phyloP scores from a whole-genome alignment of 2,113 vertebrate genomes.

The Serilophus lunatus region DNA sequence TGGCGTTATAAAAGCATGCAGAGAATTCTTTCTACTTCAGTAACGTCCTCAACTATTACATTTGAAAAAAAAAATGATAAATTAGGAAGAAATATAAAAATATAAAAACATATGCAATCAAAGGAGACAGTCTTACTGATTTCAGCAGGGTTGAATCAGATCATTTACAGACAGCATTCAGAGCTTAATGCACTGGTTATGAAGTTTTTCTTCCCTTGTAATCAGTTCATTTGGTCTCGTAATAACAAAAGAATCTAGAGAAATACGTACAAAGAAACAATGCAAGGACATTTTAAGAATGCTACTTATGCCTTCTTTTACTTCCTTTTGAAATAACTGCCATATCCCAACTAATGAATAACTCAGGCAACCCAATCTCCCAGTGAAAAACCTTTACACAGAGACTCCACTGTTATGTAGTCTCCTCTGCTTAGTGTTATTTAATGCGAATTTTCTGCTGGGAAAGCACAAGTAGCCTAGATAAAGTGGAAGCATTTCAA shows the following conservation, averaged over 20 bases:
- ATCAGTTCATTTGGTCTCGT: neutral
- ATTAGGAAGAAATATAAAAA: neutral
- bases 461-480: neutral
- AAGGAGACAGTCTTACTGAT: neutral
- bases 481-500: constrained; percentile 10
- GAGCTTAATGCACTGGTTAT: neutral
- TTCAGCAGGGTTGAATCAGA: neutral
- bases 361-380: neutral
- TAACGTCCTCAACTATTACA: neutral
- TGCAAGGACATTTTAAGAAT: neutral
- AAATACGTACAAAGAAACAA: neutral
- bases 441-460: constrained; percentile 43
- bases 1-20: neutral
- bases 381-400: neutral
- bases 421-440: neutral
- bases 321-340: neutral
- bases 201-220: neutral
- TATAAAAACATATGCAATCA: neutral
- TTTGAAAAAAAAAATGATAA: neutral
- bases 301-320: neutral
- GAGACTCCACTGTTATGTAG: neutral
- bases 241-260: neutral
- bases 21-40: neutral
- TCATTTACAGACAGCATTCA: neutral
- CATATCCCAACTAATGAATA: neutral